Percentiles rank a stretch among this genome's conserved stretches.
Conservation (phyloP, 2,888 invertebrate genomes). For the Brenthis ino region DNA sequence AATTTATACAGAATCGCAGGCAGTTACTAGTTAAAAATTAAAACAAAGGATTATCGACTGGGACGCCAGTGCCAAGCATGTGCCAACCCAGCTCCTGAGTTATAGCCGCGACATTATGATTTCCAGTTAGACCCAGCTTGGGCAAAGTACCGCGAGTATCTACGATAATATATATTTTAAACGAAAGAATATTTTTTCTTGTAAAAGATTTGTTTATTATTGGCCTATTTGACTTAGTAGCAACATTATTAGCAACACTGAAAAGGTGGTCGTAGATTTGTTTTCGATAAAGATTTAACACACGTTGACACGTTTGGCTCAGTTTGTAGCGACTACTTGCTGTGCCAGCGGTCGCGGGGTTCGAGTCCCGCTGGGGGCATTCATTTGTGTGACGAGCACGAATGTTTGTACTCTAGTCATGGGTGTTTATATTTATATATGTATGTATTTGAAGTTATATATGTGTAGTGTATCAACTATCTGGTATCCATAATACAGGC, state of each 20-base stretch:
- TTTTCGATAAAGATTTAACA: too few relatives aligned
- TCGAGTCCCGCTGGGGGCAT: too few relatives aligned
- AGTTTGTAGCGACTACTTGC: too few relatives aligned
- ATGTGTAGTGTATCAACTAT: too few relatives aligned
- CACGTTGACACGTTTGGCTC: too few relatives aligned
- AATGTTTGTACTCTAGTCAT: too few relatives aligned
- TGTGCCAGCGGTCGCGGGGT: too few relatives aligned
- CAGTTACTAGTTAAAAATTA: conserved; percentile 24
- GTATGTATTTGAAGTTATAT: too few relatives aligned
- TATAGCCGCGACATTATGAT: conserved; percentile 34
- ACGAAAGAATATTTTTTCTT: conserved; percentile 5
- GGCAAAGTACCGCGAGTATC: conserved; percentile 14
- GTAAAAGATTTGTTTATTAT: neutral
- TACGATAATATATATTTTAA: conserved; percentile 8
- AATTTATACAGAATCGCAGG: conserved; percentile 15
- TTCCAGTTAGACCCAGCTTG: conserved; percentile 24
- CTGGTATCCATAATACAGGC: too few relatives aligned
- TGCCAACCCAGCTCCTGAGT: conserved; percentile 29
- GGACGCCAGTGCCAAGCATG: conserved; percentile 24
- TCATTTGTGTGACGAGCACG: too few relatives aligned
- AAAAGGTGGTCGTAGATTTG: too few relatives aligned
- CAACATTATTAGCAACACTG: neutral
- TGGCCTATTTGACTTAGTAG: neutral
- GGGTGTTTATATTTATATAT: too few relatives aligned
- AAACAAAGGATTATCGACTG: conserved; percentile 25